phyloP scores from a whole-genome alignment of 2,888 invertebrate species.

The Melieria omissa region DNA sequence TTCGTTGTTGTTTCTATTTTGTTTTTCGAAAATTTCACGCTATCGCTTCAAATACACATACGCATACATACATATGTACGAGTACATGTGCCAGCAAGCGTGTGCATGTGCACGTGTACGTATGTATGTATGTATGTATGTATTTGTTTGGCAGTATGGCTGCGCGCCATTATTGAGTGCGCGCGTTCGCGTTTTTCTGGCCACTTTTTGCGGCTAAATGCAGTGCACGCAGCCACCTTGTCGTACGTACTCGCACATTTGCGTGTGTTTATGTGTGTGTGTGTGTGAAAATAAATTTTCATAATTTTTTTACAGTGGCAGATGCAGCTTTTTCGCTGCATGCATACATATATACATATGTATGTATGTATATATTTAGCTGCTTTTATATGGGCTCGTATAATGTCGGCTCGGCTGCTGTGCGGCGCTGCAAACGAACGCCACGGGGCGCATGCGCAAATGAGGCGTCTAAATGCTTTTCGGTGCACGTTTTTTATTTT shows the following conservation, averaged over 20 bases:
- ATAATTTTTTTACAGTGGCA: neutral
- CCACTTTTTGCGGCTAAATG: too few relatives aligned
- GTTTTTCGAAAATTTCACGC: neutral
- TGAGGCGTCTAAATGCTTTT: neutral
- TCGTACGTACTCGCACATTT: neutral
- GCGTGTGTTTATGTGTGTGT: neutral
- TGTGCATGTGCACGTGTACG: neutral
- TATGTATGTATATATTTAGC: neutral
- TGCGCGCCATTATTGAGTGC: too few relatives aligned
- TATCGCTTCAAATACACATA: neutral
- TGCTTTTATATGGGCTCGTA: neutral
- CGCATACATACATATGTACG: neutral
- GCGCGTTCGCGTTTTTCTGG: too few relatives aligned
- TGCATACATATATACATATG: neutral
- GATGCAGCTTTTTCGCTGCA: neutral
- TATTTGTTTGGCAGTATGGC: neutral
- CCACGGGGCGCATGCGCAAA: constrained; percentile 18
- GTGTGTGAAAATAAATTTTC: constrained; percentile 3
- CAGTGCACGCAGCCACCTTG: neutral
- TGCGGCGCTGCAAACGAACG: neutral
- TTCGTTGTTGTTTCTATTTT: neutral
- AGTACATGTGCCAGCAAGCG: neutral
- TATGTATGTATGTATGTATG: neutral
- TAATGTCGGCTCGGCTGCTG: constrained; percentile 1
- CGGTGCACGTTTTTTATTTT: too few relatives aligned